phyloP scores from a whole-genome alignment of 2,888 invertebrate genomes.

The Serripes groenlandicus region DNA sequence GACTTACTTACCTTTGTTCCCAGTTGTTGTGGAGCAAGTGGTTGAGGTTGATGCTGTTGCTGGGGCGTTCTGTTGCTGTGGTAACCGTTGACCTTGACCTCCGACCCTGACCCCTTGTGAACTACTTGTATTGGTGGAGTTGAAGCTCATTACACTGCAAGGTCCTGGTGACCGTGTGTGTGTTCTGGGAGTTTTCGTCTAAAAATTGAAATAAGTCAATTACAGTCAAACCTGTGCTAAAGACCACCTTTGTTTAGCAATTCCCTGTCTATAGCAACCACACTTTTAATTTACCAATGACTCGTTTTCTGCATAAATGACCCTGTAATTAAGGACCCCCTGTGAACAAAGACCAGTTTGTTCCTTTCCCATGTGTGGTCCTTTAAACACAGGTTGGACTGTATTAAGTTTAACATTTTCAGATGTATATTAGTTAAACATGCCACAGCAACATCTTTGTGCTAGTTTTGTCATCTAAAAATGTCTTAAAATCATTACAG shows the following conservation, averaged over 20 bases:
- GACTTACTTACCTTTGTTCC: constrained; percentile 79
- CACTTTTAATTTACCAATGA: too few relatives aligned
- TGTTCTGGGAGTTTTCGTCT: constrained; percentile 14
- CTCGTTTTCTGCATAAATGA: background rate
- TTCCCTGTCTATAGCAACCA: too few relatives aligned
- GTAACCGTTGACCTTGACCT: constrained; percentile 35
- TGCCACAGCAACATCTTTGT: too few relatives aligned
- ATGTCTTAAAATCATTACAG: too few relatives aligned
- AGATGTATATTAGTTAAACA: too few relatives aligned
- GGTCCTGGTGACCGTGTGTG: constrained; percentile 86
- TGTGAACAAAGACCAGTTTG: too few relatives aligned
- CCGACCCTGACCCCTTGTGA: constrained; percentile 62
- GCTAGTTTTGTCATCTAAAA: too few relatives aligned
- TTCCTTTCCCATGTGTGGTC: too few relatives aligned
- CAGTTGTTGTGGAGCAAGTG: constrained; percentile 78
- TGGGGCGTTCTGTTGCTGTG: constrained; percentile 71
- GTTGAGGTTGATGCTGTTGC: constrained; percentile 63
- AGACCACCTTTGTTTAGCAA: background rate
- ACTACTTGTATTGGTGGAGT: constrained; percentile 87
- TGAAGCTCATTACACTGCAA: constrained; percentile 90
- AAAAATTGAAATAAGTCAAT: background rate
- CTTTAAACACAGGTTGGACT: too few relatives aligned
- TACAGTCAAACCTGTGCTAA: background rate
- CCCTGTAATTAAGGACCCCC: too few relatives aligned
- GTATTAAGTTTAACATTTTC: too few relatives aligned